Evolutionary conservation across 2,888 invertebrate genomes (phyloP).

Genomic region (Campoletis raptor): DNA sequence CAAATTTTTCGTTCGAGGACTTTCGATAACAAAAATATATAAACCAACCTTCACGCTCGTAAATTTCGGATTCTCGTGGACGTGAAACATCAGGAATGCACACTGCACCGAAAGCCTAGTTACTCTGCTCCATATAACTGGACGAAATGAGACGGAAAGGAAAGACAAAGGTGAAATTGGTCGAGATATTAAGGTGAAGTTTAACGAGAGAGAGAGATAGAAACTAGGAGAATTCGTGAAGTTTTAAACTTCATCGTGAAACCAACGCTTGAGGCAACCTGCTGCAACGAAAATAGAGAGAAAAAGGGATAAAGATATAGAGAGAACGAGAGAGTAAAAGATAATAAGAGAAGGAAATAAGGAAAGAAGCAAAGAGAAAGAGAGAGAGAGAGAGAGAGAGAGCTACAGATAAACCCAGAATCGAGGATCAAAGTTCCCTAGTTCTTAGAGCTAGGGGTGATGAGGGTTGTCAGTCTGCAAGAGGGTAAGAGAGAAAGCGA

Average conservation of each 20-base stretch:
- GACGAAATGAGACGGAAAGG: slow-evolving; percentile 21
- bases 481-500: slow-evolving; percentile 53
- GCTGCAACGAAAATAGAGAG: slow-evolving; percentile 18
- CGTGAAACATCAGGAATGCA: background rate
- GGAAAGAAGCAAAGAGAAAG: background rate
- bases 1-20: background rate
- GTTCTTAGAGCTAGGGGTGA: slow-evolving; percentile 71
- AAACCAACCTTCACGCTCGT: background rate
- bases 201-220: background rate
- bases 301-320: slow-evolving; percentile 21
- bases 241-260: slow-evolving; percentile 44
- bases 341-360: slow-evolving; percentile 34
- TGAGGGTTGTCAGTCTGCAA: slow-evolving; percentile 71
- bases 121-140: slow-evolving; percentile 3
- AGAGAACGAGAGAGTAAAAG: background rate
- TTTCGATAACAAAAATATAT: background rate
- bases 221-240: background rate
- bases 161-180: slow-evolving; percentile 44
- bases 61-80: background rate
- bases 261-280: slow-evolving; percentile 29
- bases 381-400: slow-evolving; percentile 44
- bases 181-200: slow-evolving; percentile 24
- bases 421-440: slow-evolving; percentile 79
- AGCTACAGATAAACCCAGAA: slow-evolving; percentile 75
- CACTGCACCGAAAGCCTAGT: background rate